Evolutionary conservation across 2,888 invertebrate genomes (phyloP), one percentile per base, ranked within the genome.

Genomic region (Scrobipalpa atriplicella): DNA sequence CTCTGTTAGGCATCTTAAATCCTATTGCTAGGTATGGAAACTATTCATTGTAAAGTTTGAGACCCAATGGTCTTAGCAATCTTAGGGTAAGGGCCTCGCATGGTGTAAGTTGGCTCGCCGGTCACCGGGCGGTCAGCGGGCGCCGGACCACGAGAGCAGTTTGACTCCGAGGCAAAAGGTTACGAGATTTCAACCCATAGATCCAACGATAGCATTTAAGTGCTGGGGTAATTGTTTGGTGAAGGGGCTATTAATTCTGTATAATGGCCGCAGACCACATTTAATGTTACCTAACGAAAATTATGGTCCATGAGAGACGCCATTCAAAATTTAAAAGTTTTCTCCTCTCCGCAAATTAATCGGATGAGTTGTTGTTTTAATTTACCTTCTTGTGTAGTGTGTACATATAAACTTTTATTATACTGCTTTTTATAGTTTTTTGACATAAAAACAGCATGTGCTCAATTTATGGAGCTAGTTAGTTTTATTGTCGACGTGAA

Each of bases 201-300:
- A 90, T 90, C 85, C 77, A 80, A 86, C 85, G 90, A 90, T 91
- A 90, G 86, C 87, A 86, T 90, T 90, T 86, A 89, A 85, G 86
- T 79, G 87, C 81, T 81, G 83, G 81, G 81, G 84, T 89, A 89
- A 90, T 91, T 90, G 90, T 91, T 90, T 88, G 89, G 84, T 81
- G 88, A 87, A 82, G 81, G 78, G 83, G 84, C 87, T 85, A 88
- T 90, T 90, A 87, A 90, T 87, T 89, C 86, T 80, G 79, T 83
- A 87, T 89, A 90, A 90, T 90, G 86, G 85, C 80, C 62, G 72
- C 82, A 85, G 83, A 84, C 79, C 83, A 82, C 81, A 85, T 89
- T 86, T 81, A 47, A 84, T 83, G 80, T 83, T 82, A 82, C 84
- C 83, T 84, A 85, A 87, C 82, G 74, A 83, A 89, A 88, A 83